Base-by-base conservation (phyloP, 2,888 invertebrate genomes). In the Himalopsyche kuldschensis region DNA sequence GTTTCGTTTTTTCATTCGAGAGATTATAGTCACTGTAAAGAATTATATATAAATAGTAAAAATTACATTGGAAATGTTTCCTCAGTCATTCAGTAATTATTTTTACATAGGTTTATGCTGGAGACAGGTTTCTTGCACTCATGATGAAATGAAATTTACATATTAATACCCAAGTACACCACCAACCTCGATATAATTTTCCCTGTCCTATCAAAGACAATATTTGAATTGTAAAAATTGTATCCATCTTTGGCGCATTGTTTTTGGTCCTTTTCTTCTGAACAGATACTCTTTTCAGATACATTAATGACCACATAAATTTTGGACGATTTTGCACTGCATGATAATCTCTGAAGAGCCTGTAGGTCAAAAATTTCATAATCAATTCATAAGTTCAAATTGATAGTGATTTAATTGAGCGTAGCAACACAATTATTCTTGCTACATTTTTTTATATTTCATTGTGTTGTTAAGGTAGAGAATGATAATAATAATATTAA, bases 171-270 rank as follows among this genome's bases (percentile, higher is more conserved):
- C n/a, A n/a, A n/a, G n/a, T n/a, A n/a, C n/a, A n/a, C n/a, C 15
- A 35, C 11, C 78, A 82, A 94, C 90, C 90, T 91, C 0, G 94
- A 93, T 0, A 95, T 88, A 0, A 95, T 89, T 0, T 88, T 88
- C 4, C 95, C 95, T 5, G 90, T 88, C 63, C 94, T 90, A 88
- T 95, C 92, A 87, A 95, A 94, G 0, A 93, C 94, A 0, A 95
- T 92, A 87, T 95, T 93, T 0, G 95, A 94, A 87, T 95, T 95
- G 89, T 92, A 95, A 27, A 91, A 87, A 35, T 87, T 88, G 63
- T 89, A 86, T 2, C 88, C 89, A 35, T 87, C 87, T 0, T 10
- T 0, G 2, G 88, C 87, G 79, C 89, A 90, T 20, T 87, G 87
- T 0, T 87, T 82, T 1, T 20, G 86, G 78, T 88, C 85, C 4